Conservation (phyloP, 2,797 vertebrate species). For the Danio choprae region DNA sequence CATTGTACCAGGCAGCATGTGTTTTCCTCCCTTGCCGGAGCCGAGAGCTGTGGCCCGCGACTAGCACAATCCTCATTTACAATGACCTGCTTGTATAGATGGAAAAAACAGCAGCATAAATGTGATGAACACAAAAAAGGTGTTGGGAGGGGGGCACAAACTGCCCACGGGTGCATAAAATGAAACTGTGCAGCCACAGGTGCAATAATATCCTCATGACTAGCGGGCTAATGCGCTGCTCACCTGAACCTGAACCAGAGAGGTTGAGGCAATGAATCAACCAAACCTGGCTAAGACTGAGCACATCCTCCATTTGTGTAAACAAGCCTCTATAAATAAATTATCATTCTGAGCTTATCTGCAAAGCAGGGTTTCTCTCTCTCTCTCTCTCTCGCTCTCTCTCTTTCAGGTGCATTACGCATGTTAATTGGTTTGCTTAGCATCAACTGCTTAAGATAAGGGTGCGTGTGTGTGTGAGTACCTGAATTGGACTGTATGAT, state of each 20-base stretch:
- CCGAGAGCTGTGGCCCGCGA: conserved; percentile 33
- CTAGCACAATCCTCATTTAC: conserved; percentile 40
- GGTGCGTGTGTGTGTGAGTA: conserved; percentile 9
- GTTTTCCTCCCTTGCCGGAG: conserved; percentile 22
- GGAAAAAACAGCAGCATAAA: conserved; percentile 29
- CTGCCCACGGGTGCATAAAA: conserved; percentile 59
- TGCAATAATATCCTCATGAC: conserved; percentile 48
- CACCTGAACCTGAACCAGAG: conserved; percentile 56
- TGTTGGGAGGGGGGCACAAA: conserved; percentile 44
- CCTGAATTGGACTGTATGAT: neutral
- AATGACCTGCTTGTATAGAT: conserved; percentile 45
- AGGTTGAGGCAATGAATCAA: conserved; percentile 58
- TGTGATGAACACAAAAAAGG: conserved; percentile 49
- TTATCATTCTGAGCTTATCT: conserved; percentile 58
- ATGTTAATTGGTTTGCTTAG: conserved; percentile 59
- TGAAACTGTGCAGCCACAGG: conserved; percentile 56
- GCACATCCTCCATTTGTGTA: conserved; percentile 59
- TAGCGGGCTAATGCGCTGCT: conserved; percentile 50
- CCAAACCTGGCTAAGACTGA: conserved; percentile 38
- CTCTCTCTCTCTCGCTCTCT: conserved; percentile 2
- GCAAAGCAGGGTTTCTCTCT: conserved; percentile 26
- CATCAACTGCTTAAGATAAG: conserved; percentile 38
- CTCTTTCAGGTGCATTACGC: conserved; percentile 51
- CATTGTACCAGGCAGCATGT: conserved; percentile 44
- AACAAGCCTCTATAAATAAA: conserved; percentile 64